Evolutionary conservation across 2,888 invertebrate species (phyloP), one percentile per base, ranked within the genome.

Genomic region (Habroteleia sp.): DNA sequence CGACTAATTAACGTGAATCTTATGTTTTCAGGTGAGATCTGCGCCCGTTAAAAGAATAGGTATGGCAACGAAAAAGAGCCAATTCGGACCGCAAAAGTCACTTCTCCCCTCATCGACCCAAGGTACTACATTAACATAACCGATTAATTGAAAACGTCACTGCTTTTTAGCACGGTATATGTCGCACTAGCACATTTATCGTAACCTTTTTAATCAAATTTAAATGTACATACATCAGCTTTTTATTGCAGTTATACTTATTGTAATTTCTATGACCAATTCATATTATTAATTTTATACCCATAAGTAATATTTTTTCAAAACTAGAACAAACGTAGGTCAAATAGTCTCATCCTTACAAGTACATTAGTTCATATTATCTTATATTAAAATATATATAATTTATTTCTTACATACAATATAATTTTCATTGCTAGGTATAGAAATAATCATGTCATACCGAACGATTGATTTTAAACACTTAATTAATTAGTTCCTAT

Each of bases 11-110:
- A n/a, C n/a, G n/a, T 33, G 11, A 20, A 20, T 25, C 3, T 17
- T 35, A 13, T 41, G 8, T 29, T 69, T 74, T 17, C 58, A 88
- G 88, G 80, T 87, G 14, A 87, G 83, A 73, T 86, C 87, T 11
- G 87, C 87, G 11, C 84, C 87, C 10, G 82, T 82, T 5, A 88
- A 87, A 60, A 84, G 86, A 71, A 79, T 80, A 52, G 84, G 84
- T 58, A 77, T 83, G 29, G 79, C 85, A 23, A 83, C 82, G 14
- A 88, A 88, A 73, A 86, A 86, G 77, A 84, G 86, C 48, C 86
- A 88, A 58, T 87, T 87, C 76, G 87, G 88, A 25, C 88, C 87
- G 2, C 82, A 86, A 0, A 89, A 87, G 77, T 71, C 83, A 41
- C 73, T 81, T 60, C 80, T 37, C 77, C 82, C 56, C 56, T 82